Evolutionary conservation across 2,113 vertebrate genomes (phyloP).

Genomic region (Brachyhypopomus occidentalis): DNA sequence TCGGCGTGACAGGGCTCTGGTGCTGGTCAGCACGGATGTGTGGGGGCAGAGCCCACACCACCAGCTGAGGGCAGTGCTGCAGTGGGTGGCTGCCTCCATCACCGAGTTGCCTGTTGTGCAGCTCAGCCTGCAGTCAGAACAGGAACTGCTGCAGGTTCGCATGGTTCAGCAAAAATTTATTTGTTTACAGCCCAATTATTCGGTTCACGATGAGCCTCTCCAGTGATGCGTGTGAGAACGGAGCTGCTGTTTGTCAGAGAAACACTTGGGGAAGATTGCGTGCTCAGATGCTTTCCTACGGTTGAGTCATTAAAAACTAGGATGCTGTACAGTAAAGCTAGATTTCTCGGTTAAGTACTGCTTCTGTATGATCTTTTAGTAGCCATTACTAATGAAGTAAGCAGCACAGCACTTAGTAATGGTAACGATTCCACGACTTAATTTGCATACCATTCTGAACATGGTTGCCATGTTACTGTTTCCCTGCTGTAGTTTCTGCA

Average conservation of each 20-base stretch:
- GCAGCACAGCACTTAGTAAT: too few relatives aligned
- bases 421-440: too few relatives aligned
- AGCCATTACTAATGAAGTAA: too few relatives aligned
- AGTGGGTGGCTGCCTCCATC: conserved; percentile 93
- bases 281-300: too few relatives aligned
- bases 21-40: conserved; percentile 81
- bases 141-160: conserved; percentile 84
- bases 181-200: neutral
- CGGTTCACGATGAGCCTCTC: neutral
- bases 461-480: conserved; percentile 34
- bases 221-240: too few relatives aligned
- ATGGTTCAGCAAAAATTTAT: neutral
- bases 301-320: too few relatives aligned
- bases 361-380: too few relatives aligned
- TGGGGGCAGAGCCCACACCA: conserved; percentile 76
- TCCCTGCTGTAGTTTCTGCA: conserved; percentile 73
- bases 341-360: too few relatives aligned
- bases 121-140: conserved; percentile 71
- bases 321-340: too few relatives aligned
- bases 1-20: conserved; percentile 64
- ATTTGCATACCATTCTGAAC: neutral
- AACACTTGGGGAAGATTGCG: too few relatives aligned
- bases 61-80: conserved; percentile 85
- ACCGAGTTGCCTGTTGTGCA: conserved; percentile 79
- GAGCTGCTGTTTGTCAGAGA: too few relatives aligned